phyloP scores from a whole-genome alignment of 1,140 invertebrate genomes.

The Eurytemora carolleeae region DNA sequence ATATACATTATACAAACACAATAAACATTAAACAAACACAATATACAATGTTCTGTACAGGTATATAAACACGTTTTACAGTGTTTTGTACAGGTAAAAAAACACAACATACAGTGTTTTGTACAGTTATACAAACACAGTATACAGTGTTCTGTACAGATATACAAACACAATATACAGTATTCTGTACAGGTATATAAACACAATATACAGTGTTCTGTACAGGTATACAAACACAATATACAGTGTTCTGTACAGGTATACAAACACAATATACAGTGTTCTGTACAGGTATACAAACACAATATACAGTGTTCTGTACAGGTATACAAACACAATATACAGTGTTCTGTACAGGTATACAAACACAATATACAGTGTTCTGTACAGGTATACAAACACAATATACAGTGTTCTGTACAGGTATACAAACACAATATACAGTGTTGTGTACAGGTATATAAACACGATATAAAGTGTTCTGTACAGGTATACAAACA shows the following conservation, averaged over 20 bases:
- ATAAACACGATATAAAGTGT: slow-evolving; percentile 70
- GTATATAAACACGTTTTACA: too few relatives aligned
- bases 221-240: slow-evolving; percentile 52
- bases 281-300: slow-evolving; percentile 64
- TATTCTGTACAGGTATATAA: slow-evolving; percentile 71
- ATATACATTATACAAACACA: too few relatives aligned
- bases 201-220: slow-evolving; percentile 82
- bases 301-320: slow-evolving; percentile 91
- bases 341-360: slow-evolving; percentile 89
- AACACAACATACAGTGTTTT: slow-evolving; percentile 79
- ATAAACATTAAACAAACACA: too few relatives aligned
- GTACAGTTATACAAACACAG: slow-evolving; percentile 60
- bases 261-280: slow-evolving; percentile 52
- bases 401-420: slow-evolving; percentile 87
- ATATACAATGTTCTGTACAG: slow-evolving; percentile 88
- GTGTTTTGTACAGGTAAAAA: too few relatives aligned
- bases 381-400: slow-evolving; percentile 60
- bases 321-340: slow-evolving; percentile 50
- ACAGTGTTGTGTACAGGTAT: slow-evolving; percentile 83
- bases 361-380: slow-evolving; percentile 59
- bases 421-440: slow-evolving; percentile 58
- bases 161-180: slow-evolving; percentile 51
- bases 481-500: slow-evolving; percentile 62
- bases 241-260: slow-evolving; percentile 93
- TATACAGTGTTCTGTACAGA: slow-evolving; percentile 89